Evolutionary conservation across 1,140 invertebrate genomes (phyloP), one percentile per base, ranked within the genome.

Genomic region (Diachasma alloeum): DNA sequence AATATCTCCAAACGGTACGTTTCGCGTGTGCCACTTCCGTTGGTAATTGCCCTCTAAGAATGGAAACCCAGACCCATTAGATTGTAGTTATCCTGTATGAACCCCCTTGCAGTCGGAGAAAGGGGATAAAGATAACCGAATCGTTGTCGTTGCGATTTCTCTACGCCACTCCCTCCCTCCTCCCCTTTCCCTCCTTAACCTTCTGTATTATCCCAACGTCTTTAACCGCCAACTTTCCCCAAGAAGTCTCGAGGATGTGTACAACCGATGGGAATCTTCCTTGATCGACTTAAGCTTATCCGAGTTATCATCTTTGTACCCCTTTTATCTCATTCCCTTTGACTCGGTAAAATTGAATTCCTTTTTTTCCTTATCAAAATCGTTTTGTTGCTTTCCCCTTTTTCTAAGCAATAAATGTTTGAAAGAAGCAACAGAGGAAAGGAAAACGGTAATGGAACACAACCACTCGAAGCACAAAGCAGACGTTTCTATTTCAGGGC

Each of bases 61-160:
- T 36, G 66, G 13, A 63, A 63, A 68, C 36, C 31, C 26, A 68
- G 59, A 26, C 6, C 31, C 66, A 68, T 68, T 68, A 68, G 66
- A 68, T 68, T 68, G 31, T 9, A 68, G 36, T 68, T 68, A 17
- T 15, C 66, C 36, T 39, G 31, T 37, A 68, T 39, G 66, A 68
- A 37, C 4, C 66, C 31, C 53, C 53, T 22, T 22, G 24, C 0
- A 68, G 31, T 13, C 17, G 31, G 66, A 68, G 36, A 68, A 68
- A 68, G 66, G n/a, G 36, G 15, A 68, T 68, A 68, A 68, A 68
- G 66, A 68, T 68, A 68, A 68, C 66, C 36, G 36, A 68, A 68
- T 68, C 66, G 36, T 37, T 68, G 31, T 68, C 66, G n/a, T 68
- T 68, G 66, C 31, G 66, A 39, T 68, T 31, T 31, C 59, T 26